phyloP scores from a whole-genome alignment of 2,797 vertebrate genomes.

The Rhinella marina region DNA sequence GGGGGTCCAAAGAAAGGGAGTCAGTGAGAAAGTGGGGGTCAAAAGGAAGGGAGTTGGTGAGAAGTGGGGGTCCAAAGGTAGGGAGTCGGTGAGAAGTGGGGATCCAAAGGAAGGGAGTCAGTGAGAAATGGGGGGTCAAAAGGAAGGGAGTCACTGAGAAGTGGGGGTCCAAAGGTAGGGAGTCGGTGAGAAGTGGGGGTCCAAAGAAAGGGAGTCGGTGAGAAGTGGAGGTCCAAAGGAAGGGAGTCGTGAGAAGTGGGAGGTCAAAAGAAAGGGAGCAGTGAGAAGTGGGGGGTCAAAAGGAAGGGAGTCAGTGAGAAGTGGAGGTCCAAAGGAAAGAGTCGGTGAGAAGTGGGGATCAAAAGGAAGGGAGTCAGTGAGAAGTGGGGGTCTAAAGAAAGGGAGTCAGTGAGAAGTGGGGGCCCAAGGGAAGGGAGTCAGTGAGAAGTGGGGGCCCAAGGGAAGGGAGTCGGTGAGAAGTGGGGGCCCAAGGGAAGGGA shows the following conservation, averaged over 20 bases:
- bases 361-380: neutral
- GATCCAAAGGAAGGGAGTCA: too few species aligned
- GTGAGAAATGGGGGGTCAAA: neutral
- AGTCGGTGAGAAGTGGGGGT: neutral
- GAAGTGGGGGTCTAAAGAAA: neutral
- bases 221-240: neutral
- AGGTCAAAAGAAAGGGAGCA: neutral
- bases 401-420: neutral
- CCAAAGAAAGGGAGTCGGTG: neutral
- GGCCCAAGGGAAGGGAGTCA: too few species aligned
- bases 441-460: too few species aligned
- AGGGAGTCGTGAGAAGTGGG: neutral
- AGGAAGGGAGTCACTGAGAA: neutral
- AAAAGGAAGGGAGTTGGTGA: too few species aligned
- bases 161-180: neutral
- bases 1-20: neutral
- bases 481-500: too few species aligned
- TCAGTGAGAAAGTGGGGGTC: neutral
- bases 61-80: too few species aligned
- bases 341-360: neutral
- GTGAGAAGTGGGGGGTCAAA: neutral
- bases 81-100: neutral
- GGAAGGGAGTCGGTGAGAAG: too few species aligned
- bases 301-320: neutral
- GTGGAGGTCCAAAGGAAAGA: neutral